Evolutionary conservation across 2,113 vertebrate genomes (phyloP).

Genomic region (Nothocercus julius): DNA sequence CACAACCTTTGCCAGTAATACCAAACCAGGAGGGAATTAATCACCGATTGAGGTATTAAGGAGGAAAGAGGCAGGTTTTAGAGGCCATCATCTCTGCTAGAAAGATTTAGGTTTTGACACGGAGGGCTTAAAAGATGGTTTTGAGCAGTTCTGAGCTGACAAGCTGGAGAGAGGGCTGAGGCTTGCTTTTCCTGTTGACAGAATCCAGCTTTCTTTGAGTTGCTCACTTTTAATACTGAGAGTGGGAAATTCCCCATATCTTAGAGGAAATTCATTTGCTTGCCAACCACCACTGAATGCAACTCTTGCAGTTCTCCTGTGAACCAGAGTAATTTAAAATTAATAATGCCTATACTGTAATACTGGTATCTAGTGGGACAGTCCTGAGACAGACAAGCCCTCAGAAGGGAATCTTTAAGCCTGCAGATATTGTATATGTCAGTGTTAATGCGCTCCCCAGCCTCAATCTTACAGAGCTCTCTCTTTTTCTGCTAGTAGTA

Average conservation of each 20-base stretch:
- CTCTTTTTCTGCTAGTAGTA: not conserved
- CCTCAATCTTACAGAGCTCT: not conserved
- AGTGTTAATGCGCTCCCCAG: not conserved
- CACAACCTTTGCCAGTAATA: slow-evolving; percentile 41
- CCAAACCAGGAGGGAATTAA: not conserved
- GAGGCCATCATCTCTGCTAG: not conserved
- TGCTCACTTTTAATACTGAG: not conserved
- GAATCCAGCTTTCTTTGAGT: not conserved
- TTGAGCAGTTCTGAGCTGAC: not conserved
- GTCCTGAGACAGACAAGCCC: not conserved
- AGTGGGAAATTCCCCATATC: not conserved
- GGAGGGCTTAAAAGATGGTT: not conserved
- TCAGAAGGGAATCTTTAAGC: not conserved
- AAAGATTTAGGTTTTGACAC: not conserved
- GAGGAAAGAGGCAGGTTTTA: not conserved
- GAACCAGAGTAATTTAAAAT: not conserved
- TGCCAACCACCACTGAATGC: not conserved
- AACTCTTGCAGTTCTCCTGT: not conserved
- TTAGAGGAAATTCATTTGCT: slow-evolving; percentile 18
- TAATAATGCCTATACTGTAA: not conserved
- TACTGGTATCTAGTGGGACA: not conserved
- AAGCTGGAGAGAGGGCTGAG: not conserved
- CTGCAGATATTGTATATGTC: not conserved
- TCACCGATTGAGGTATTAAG: not conserved
- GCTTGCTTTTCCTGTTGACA: not conserved